Conservation (phyloP, 2,797 vertebrate genomes). For the Scleropages formosus region DNA sequence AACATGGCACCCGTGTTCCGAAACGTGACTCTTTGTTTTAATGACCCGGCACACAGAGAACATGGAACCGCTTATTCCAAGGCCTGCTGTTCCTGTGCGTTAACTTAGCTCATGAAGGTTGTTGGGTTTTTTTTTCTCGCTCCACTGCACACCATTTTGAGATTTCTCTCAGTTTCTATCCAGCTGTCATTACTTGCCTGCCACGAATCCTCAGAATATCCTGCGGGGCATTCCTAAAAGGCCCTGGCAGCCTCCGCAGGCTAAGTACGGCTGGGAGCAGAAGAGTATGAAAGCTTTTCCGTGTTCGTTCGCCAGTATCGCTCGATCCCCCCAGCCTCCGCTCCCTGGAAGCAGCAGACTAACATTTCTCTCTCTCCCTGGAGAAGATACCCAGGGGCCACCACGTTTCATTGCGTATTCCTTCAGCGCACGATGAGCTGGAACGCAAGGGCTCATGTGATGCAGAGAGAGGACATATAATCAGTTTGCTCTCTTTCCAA, state of each 20-base stretch:
- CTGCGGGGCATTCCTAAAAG: constrained; percentile 24
- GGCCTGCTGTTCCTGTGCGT: not conserved
- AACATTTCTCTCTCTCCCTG: constrained; percentile 1
- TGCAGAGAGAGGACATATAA: constrained; percentile 2
- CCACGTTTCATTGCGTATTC: not conserved
- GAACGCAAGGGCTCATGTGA: not conserved
- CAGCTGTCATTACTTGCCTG: constrained; percentile 8
- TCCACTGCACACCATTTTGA: constrained; percentile 8
- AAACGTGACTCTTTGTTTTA: not conserved
- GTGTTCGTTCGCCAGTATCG: not conserved
- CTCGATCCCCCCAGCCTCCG: not conserved
- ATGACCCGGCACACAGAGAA: not conserved
- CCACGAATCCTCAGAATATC: constrained; percentile 13
- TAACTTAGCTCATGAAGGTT: too few species aligned
- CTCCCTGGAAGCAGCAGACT: constrained; percentile 17
- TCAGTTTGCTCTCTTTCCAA: not conserved
- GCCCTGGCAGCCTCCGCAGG: not conserved
- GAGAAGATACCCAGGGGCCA: too few species aligned
- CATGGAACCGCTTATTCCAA: not conserved
- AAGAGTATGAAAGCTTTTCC: constrained; percentile 22
- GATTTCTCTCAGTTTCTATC: not conserved
- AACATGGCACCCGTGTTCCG: not conserved
- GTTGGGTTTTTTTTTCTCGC: too few species aligned
- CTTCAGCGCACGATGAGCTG: not conserved
- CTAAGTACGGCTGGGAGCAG: constrained; percentile 8